Evolutionary conservation across 2,797 vertebrate species (phyloP), one percentile per base, ranked within the genome.

Genomic region (Diglossa cyanea): DNA sequence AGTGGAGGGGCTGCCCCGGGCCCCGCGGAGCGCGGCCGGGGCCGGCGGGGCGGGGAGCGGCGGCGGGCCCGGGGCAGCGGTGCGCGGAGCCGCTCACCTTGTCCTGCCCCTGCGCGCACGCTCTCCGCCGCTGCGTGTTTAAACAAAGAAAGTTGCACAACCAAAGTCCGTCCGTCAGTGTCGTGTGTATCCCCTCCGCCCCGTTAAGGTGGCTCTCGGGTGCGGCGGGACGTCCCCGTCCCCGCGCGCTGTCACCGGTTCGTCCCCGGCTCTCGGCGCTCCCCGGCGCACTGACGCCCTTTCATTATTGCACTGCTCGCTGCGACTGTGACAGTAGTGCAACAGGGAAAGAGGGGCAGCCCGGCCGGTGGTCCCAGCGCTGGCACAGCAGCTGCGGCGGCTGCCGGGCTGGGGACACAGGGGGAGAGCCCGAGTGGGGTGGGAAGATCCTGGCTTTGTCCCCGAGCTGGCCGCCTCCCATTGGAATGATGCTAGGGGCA

Each of bases 231-330:
- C 77, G 48, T 51, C 72, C 67, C 67, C 30, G 47, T 79, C 79
- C 83, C 75, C 42, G 24, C 57, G 39, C 31, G 71, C 65, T 68
- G 85, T 30, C 76, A 82, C 44, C 61, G 33, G 51, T 26, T 73
- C n/a, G 37, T 55, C 63, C 70, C 73, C 84, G 40, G 74, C 88
- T 72, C 85, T 89, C 89, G 94, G 90, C 71, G 96, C 96, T 97
- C 88, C 95, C 97, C 97, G 97, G 97, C 97, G 98, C 98, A 98
- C 98, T 97, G 98, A 99, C 98, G 98, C 99, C 98, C 99, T 99
- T 99, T 99, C 99, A 98, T 98, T 98, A 99, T 99, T 99, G 99
- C 99, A 99, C 99, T 99, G 98, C 99, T 99, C 96, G 98, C 98
- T 98, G 93, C 96, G 97, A 97, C 97, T 97, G 96, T 98, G 98